Conservation (phyloP, 2,113 vertebrate species). For the Chlamydotis undulata region DNA sequence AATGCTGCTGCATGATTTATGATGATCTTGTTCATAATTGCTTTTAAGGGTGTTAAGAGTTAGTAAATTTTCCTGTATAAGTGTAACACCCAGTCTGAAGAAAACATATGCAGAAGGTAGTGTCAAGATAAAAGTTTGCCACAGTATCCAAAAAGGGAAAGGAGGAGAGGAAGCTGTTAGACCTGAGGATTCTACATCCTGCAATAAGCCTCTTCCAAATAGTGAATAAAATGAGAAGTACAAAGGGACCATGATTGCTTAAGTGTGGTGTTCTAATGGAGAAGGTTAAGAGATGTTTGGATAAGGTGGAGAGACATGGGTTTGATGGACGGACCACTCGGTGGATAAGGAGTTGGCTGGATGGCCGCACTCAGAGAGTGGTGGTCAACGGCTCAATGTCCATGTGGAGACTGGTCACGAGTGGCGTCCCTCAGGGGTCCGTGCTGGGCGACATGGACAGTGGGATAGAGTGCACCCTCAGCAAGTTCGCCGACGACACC, state of each 20-base stretch:
- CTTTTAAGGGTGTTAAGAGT: background rate
- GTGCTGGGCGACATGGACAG: too few relatives aligned
- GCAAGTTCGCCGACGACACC: too few relatives aligned
- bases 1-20: accelerated
- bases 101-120: background rate
- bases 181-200: background rate
- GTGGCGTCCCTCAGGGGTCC: too few relatives aligned
- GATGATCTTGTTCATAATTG: background rate
- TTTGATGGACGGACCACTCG: too few relatives aligned
- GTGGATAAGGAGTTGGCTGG: too few relatives aligned
- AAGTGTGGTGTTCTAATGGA: background rate
- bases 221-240: background rate
- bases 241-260: background rate
- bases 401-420: too few relatives aligned
- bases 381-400: too few relatives aligned
- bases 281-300: background rate
- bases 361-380: too few relatives aligned
- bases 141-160: background rate
- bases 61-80: background rate
- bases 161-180: background rate
- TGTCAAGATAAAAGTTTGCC: background rate
- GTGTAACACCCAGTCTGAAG: background rate
- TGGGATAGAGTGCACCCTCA: too few relatives aligned
- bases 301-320: background rate
- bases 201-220: background rate